Evolutionary conservation across 2,888 invertebrate genomes (phyloP).

Genomic region (Drosophila subquinaria): DNA sequence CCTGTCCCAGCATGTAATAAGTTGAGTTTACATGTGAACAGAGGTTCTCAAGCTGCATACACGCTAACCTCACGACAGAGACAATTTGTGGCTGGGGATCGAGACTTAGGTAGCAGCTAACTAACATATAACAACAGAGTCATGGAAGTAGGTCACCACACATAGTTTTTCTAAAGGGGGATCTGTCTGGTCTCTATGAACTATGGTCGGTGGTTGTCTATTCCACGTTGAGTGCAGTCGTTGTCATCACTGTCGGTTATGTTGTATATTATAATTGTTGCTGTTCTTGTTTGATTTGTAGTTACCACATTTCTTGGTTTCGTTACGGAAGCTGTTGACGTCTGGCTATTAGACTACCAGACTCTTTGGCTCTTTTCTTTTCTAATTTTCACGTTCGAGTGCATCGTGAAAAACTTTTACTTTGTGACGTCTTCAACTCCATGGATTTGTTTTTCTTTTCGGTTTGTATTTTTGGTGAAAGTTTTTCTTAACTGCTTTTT

Average conservation of each 20-base stretch:
- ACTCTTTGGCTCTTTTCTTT: slow-evolving; percentile 39
- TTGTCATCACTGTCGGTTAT: slow-evolving; percentile 45
- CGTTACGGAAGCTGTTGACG: slow-evolving; percentile 62
- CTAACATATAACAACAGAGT: slow-evolving; percentile 25
- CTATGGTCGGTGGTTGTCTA: slow-evolving; percentile 27
- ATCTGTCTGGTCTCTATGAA: slow-evolving; percentile 14
- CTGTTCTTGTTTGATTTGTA: slow-evolving; percentile 72
- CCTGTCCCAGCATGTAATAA: slow-evolving; percentile 18
- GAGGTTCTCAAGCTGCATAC: slow-evolving; percentile 40
- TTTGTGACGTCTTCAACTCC: slow-evolving; percentile 59
- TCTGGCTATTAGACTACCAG: slow-evolving; percentile 19
- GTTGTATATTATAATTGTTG: slow-evolving; percentile 52
- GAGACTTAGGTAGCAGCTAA: slow-evolving; percentile 35
- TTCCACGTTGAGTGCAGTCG: slow-evolving; percentile 18
- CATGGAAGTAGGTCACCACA: slow-evolving; percentile 53
- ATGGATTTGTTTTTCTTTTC: slow-evolving; percentile 23
- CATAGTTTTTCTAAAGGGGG: slow-evolving; percentile 7
- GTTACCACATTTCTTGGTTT: slow-evolving; percentile 70
- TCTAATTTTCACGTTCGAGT: slow-evolving; percentile 60
- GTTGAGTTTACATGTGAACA: slow-evolving; percentile 20
- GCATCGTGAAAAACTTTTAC: slow-evolving; percentile 74
- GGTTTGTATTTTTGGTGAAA: slow-evolving; percentile 61
- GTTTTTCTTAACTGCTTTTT: slow-evolving; percentile 54
- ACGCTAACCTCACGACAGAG: slow-evolving; percentile 30
- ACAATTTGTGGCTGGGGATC: slow-evolving; percentile 28